Percentiles rank a stretch among this genome's conserved stretches.
These are phyloP conservation scores for Clarias laeviceps DNA, from an alignment of 2,797 vertebrate species.

Conservation along the genomic window DNA sequence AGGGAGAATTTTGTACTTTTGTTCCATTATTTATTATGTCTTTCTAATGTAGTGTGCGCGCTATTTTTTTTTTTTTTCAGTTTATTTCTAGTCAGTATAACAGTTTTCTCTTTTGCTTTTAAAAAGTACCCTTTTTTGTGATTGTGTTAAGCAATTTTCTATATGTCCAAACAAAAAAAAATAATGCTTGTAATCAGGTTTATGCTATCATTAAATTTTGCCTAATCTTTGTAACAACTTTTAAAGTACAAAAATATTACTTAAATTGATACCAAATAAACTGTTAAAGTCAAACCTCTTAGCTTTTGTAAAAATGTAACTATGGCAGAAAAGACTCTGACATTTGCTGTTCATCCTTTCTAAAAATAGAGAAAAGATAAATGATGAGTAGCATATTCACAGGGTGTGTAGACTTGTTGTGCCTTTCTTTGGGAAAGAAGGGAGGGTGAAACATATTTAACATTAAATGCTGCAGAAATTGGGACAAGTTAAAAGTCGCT, in stretches of 20 bases:
- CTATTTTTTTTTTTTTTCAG: background rate
- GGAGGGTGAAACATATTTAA: slow-evolving; percentile 71
- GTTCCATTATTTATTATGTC: slow-evolving; percentile 61
- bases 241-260: background rate
- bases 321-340: slow-evolving; percentile 30
- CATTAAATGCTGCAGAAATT: slow-evolving; percentile 73
- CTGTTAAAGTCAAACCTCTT: background rate
- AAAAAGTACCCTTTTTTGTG: background rate
- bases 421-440: slow-evolving; percentile 48
- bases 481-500: slow-evolving; percentile 66
- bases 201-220: background rate
- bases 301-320: slow-evolving; percentile 7
- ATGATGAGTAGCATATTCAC: slow-evolving; percentile 58
- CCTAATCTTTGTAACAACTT: background rate
- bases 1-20: slow-evolving; percentile 72
- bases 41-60: slow-evolving; percentile 25
- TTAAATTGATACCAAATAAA: slow-evolving; percentile 1
- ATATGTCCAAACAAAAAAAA: too few species aligned
- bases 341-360: slow-evolving; percentile 45
- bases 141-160: background rate
- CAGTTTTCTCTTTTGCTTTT: background rate
- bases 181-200: background rate
- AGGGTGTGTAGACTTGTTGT: slow-evolving; percentile 46
- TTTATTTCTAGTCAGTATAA: slow-evolving; percentile 6
- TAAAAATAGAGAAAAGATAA: slow-evolving; percentile 61